Evolutionary conservation across 53 echinoderm and acorn worm species (phyloP).

Genomic region (Arbacia lixula): DNA sequence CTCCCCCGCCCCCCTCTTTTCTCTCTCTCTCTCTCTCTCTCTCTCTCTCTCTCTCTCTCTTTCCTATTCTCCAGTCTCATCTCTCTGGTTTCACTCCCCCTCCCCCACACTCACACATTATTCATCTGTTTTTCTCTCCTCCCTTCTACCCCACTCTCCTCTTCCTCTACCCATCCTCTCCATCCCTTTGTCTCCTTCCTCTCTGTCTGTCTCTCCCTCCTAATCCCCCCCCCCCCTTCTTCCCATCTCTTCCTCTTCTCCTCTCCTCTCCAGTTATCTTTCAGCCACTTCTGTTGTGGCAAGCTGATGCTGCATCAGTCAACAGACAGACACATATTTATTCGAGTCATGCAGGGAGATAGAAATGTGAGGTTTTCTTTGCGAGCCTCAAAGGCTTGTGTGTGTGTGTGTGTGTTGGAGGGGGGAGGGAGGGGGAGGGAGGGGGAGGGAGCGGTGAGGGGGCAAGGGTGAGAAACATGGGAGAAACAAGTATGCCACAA

Average conservation of each 20-base stretch:
- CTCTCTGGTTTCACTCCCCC: not conserved
- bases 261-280: not conserved
- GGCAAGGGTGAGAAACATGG: too few species aligned
- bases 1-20: not conserved
- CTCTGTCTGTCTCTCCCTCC: not conserved
- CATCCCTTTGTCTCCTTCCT: not conserved
- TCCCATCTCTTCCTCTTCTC: not conserved
- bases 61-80: not conserved
- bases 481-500: too few species aligned
- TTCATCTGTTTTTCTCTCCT: not conserved
- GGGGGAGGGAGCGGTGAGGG: too few species aligned
- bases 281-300: too few species aligned
- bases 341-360: slow-evolving; percentile 45
- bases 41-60: not conserved
- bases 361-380: too few species aligned
- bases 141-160: not conserved
- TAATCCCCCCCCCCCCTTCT: slow-evolving; percentile 4
- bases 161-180: not conserved
- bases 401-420: too few species aligned
- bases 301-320: too few species aligned
- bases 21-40: too few species aligned
- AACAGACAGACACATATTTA: slow-evolving; percentile 28
- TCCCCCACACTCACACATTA: not conserved
- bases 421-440: too few species aligned
- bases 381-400: too few species aligned